Base-by-base conservation (phyloP, 2,888 invertebrate species). In the Melanostoma mellinum region DNA sequence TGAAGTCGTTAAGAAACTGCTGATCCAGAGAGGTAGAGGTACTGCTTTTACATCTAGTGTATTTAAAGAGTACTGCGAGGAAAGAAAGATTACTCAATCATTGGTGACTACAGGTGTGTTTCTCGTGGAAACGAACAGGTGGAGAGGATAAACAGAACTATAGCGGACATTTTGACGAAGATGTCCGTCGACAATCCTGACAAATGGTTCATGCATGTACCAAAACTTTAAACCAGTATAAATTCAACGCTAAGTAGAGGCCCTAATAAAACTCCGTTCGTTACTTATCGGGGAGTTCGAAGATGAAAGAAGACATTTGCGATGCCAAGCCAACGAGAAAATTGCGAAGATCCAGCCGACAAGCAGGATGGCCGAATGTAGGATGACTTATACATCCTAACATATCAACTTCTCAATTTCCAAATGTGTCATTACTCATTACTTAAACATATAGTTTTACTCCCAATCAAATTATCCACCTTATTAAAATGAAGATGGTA, bases 311-410 rank as follows among this genome's bases (percentile, higher is more conserved):
- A 36, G 56, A 1, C 61, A 75, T 5, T 9, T 75, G 9, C 60
- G 86, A 38, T 20, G 36, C 30, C 42, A 71, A 4, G 86, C 84
- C 4, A 75, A 73, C 42, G 36, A 73, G 4, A 10, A 82, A 50
- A 85, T 86, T 56, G 32, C 36, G 2, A 74, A 76, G 58, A 38
- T 86, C 3, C 85, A 86, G n/a, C n/a, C n/a, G n/a, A n/a, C n/a
- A n/a, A n/a, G n/a, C n/a, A n/a, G n/a, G n/a, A n/a, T n/a, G n/a
- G n/a, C n/a, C n/a, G n/a, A n/a, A n/a, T n/a, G n/a, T n/a, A n/a
- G n/a, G n/a, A n/a, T n/a, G n/a, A n/a, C n/a, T n/a, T n/a, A n/a
- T n/a, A n/a, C n/a, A n/a, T n/a, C n/a, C n/a, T n/a, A n/a, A n/a
- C n/a, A n/a, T n/a, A n/a, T n/a, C n/a, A n/a, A n/a, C n/a, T n/a